Conservation (phyloP, 64 coral and sea anemone species). For the Montipora efflorescens region DNA sequence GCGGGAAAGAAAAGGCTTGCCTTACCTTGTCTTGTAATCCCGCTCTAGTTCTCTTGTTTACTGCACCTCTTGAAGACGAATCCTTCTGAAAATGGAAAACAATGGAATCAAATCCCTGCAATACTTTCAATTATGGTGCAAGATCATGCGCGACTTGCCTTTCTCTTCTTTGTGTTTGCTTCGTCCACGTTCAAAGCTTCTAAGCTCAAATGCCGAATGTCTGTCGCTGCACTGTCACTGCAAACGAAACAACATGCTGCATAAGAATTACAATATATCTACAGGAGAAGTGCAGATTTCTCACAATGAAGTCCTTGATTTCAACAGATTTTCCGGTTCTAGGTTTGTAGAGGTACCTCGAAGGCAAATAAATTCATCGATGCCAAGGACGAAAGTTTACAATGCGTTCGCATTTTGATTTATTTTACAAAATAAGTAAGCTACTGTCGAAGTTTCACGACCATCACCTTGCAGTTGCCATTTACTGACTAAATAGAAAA, state of each 20-base stretch:
- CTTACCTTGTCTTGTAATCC: slow-evolving; percentile 43
- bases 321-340: neutral
- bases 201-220: slow-evolving; percentile 30
- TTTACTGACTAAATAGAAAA: slow-evolving; percentile 9
- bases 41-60: slow-evolving; percentile 39
- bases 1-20: slow-evolving; percentile 31
- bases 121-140: neutral
- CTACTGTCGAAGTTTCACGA: neutral
- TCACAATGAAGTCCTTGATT: neutral
- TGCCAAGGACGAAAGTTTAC: slow-evolving; percentile 26
- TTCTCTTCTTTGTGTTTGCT: slow-evolving; percentile 30
- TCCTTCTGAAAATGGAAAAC: slow-evolving; percentile 17
- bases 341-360: neutral
- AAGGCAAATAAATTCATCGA: neutral
- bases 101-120: slow-evolving; percentile 1
- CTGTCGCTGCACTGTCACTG: slow-evolving; percentile 34
- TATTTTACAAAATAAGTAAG: slow-evolving; percentile 30
- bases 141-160: slow-evolving; percentile 1
- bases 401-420: neutral
- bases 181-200: neutral
- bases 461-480: slow-evolving; percentile 50
- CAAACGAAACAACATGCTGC: neutral
- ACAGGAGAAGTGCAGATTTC: neutral
- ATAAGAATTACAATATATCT: neutral
- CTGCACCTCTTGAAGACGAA: slow-evolving; percentile 29